Evolutionary conservation across 2,113 vertebrate species (phyloP), one percentile per base, ranked within the genome.

Genomic region (Geothlypis trichas): DNA sequence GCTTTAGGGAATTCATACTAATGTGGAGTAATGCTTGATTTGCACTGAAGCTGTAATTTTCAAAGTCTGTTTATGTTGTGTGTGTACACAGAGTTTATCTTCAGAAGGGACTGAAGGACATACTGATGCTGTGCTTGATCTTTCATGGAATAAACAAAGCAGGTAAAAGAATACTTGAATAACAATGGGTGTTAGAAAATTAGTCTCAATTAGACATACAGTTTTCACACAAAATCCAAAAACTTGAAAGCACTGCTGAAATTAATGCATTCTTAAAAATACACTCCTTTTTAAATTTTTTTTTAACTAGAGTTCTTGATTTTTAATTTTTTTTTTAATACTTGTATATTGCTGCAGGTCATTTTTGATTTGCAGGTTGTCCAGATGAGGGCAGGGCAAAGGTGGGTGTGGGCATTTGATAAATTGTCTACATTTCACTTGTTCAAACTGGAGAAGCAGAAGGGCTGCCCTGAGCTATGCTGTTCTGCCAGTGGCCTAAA

Each of bases 81-180:
- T 88, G 23, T 30, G 7, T 95, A 24, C 90, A 98, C 96, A 99
- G 99, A 97, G 96, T 79, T 96, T 95, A 35, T 95, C 97, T 57
- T 97, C 98, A 30, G 98, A 99, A 62, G 95, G 39, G 42, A 83
- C 97, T 10, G 98, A 99, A 67, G 99, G 99, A 11, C 99, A 99
- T 72, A 97, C 98, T 1, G 99, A 99, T 85, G 99, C 99, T 49
- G 98, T 99, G 39, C 97, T 99, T 80, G 99, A 99, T 95, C 97
- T 99, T 46, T 99, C 99, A 9, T 99, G 99, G 99, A 99, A 99
- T 97, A 99, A 97, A 87, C 96, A 99, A 76, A 96, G 98, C 96
- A 98, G 99, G 99, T 99, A 97, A 97, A 94, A 77, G 31, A 83
- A 47, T 6, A 33, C 7, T 84, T 62, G 15, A 81, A 23, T 58